Conservation (phyloP, 2,113 vertebrate genomes). For the Suncus etruscus region DNA sequence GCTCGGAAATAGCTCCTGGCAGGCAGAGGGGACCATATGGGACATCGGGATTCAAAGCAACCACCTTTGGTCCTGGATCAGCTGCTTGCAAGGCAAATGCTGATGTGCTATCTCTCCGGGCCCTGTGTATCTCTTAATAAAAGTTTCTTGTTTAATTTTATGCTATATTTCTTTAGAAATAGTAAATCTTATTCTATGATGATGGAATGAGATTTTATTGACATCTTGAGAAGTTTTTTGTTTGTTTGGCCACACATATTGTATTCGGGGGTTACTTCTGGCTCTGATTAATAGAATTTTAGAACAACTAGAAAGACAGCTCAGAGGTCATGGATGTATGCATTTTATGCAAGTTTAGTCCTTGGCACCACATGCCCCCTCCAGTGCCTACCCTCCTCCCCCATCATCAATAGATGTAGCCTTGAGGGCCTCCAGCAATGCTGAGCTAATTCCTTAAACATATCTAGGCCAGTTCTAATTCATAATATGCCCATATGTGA, state of each 20-base stretch:
- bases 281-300: background rate
- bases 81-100: too few relatives aligned
- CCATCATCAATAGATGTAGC: too few relatives aligned
- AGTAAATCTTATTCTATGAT: background rate
- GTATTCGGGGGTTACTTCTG: background rate
- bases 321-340: background rate
- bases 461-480: background rate
- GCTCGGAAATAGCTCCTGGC: too few relatives aligned
- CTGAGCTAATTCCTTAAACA: background rate
- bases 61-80: too few relatives aligned
- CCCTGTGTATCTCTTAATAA: background rate
- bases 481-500: background rate
- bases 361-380: too few relatives aligned
- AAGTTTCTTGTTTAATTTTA: background rate
- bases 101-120: too few relatives aligned
- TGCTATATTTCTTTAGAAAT: slow-evolving; percentile 11
- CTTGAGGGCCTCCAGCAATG: too few relatives aligned
- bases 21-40: too few relatives aligned
- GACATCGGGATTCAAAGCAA: too few relatives aligned
- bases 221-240: background rate
- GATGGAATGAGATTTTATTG: slow-evolving; percentile 30
- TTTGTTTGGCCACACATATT: background rate
- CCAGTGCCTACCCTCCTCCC: too few relatives aligned
- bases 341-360: too few relatives aligned
- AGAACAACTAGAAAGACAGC: background rate